phyloP scores from a whole-genome alignment of 2,113 vertebrate species.

The Aldabrachelys gigantea region DNA sequence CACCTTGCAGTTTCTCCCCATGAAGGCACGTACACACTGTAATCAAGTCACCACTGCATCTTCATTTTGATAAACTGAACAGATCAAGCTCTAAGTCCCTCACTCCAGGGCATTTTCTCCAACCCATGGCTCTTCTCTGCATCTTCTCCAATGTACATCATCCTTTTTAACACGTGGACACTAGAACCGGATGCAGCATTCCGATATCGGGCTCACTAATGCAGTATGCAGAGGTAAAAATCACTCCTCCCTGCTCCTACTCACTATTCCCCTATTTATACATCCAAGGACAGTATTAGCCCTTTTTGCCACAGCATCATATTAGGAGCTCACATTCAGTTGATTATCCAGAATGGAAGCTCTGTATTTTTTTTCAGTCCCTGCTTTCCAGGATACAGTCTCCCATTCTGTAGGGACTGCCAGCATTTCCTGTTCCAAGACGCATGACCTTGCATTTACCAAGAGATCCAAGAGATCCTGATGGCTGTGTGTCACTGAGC shows the following conservation, averaged over 20 bases:
- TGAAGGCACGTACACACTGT: not conserved
- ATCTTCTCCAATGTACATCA: not conserved
- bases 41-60: not conserved
- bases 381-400: not conserved
- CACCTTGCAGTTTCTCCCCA: not conserved
- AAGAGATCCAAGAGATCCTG: not conserved
- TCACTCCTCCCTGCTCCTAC: not conserved
- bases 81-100: not conserved
- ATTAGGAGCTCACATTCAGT: not conserved
- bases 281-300: not conserved
- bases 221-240: not conserved
- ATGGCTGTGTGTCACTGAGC: not conserved
- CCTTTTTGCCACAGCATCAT: not conserved
- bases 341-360: not conserved
- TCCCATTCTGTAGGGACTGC: not conserved
- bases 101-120: not conserved
- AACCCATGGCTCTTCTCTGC: not conserved
- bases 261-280: not conserved
- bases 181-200: not conserved
- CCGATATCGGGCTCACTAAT: not conserved
- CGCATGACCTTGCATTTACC: not conserved
- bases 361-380: not conserved
- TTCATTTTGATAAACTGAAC: not conserved
- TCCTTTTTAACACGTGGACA: not conserved
- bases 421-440: not conserved